phyloP scores from a whole-genome alignment of 2,888 invertebrate species.

The Scrobipalpa atriplicella region DNA sequence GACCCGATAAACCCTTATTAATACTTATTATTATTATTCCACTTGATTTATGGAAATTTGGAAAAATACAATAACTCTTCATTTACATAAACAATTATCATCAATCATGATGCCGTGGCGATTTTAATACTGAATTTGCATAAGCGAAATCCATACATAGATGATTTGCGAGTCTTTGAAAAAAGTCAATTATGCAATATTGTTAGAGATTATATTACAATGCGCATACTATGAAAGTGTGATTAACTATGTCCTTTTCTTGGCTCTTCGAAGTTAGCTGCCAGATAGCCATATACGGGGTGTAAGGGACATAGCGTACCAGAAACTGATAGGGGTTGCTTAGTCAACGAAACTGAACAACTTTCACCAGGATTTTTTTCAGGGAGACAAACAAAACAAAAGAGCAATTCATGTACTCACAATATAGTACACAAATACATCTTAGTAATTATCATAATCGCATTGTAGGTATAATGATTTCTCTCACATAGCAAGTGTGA shows the following conservation, averaged over 20 bases:
- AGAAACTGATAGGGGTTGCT: too few species aligned
- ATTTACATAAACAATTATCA: background rate
- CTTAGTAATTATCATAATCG: background rate
- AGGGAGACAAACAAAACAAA: too few species aligned
- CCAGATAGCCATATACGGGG: too few species aligned
- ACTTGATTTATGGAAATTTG: background rate
- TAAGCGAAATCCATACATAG: background rate
- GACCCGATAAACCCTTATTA: background rate
- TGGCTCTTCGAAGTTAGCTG: too few species aligned
- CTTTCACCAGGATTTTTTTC: too few species aligned
- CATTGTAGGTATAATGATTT: slow-evolving; percentile 12
- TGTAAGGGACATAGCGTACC: too few species aligned
- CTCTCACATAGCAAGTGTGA: slow-evolving; percentile 16
- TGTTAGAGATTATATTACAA: too few species aligned
- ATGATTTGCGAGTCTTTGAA: background rate
- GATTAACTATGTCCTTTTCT: too few species aligned
- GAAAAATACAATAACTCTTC: background rate
- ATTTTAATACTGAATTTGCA: background rate
- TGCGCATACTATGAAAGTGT: too few species aligned
- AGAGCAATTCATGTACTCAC: too few species aligned
- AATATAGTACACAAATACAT: background rate
- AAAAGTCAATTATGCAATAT: too few species aligned
- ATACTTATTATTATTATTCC: background rate
- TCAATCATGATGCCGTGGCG: background rate
- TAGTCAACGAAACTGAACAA: too few species aligned